A percentile compares a stretch with the other conserved stretches of the same genome.
phyloP scores from a whole-genome alignment of 2,797 vertebrate species.

The Taeniopygia guttata region DNA sequence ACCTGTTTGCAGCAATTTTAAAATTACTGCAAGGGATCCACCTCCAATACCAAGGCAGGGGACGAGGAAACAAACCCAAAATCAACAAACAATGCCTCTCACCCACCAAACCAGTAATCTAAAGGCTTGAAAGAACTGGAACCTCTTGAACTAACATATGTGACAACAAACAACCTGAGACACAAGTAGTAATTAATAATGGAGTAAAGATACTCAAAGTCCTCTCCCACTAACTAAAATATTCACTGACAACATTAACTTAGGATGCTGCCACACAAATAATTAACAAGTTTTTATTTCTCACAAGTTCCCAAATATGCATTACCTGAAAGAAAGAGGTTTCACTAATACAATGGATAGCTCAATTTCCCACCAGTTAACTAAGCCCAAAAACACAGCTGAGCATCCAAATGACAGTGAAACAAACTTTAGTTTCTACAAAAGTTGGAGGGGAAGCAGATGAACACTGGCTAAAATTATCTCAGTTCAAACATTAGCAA shows the following conservation, averaged over 20 bases:
- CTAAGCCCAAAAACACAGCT: not conserved
- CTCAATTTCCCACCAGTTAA: not conserved
- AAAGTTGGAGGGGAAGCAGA: not conserved
- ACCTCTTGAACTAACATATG: not conserved
- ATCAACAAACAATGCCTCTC: not conserved
- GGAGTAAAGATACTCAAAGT: not conserved
- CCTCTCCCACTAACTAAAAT: not conserved
- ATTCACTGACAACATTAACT: not conserved
- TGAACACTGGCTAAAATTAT: not conserved
- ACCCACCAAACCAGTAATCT: not conserved
- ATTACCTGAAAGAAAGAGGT: not conserved
- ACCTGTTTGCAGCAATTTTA: not conserved
- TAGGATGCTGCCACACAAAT: not conserved
- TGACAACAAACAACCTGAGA: not conserved
- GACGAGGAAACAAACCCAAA: not conserved
- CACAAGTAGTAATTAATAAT: not conserved
- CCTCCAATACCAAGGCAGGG: not conserved
- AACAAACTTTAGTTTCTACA: not conserved
- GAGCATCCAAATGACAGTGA: not conserved
- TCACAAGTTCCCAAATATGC: not conserved
- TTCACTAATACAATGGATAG: not conserved
- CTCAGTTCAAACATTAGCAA: not conserved
- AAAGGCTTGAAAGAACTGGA: not conserved
- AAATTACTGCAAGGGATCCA: not conserved
- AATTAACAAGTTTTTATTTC: not conserved